A percentile compares a stretch with the other conserved stretches of the same genome.
Evolutionary conservation across 2,888 invertebrate genomes (phyloP).

Genomic region (Palloptera scutellata): DNA sequence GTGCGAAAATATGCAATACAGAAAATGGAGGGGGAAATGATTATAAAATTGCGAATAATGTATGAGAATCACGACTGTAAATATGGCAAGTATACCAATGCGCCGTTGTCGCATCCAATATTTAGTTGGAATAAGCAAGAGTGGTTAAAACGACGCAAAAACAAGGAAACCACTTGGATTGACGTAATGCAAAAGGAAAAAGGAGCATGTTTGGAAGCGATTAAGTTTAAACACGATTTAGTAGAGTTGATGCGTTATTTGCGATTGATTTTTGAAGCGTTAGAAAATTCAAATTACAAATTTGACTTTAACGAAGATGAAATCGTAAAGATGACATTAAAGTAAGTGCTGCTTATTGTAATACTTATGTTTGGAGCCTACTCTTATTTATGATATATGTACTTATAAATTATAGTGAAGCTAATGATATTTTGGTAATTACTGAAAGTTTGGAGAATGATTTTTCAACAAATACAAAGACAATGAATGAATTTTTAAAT

Average conservation of each 20-base stretch:
- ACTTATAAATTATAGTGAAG: too few relatives aligned
- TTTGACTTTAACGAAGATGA: background rate
- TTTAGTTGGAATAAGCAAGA: constrained; percentile 19
- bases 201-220: constrained; percentile 1
- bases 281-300: background rate
- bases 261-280: constrained; percentile 8
- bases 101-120: constrained; percentile 5
- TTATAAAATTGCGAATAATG: constrained; percentile 10
- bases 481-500: too few relatives aligned
- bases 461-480: too few relatives aligned
- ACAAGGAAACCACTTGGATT: constrained; percentile 15
- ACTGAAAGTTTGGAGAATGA: too few relatives aligned
- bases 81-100: background rate
- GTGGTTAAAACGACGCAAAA: constrained; percentile 7
- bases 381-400: too few relatives aligned
- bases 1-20: constrained; percentile 14
- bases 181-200: constrained; percentile 12
- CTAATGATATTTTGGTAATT: too few relatives aligned
- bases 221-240: constrained; percentile 16
- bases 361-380: background rate
- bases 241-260: constrained; percentile 13
- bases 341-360: constrained; percentile 4
- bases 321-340: background rate
- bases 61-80: background rate
- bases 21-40: constrained; percentile 13